Base-by-base conservation (phyloP, 2,888 invertebrate species). In the Dasypolia templi region DNA sequence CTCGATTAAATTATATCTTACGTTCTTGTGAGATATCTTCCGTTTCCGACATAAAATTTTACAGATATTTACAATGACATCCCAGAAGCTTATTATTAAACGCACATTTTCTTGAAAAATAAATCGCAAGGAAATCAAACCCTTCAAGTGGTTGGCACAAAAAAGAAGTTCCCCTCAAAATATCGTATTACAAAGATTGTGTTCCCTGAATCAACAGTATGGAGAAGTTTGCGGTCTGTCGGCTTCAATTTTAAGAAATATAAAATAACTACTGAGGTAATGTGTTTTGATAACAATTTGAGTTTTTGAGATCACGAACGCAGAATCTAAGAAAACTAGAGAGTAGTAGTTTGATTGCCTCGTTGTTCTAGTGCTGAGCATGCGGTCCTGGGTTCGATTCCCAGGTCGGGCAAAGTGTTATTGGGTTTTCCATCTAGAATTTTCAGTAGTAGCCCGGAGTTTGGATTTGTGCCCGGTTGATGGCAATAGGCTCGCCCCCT, bases 111-210 rank as follows among this genome's bases (percentile, higher is more conserved):
- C 1, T 49, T n/a, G 26, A 64, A 4, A 29, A 2, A 22, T 7
- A 55, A 56, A 87, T 72, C 56, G 62, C 65, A 63, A 65, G 55
- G 78, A 70, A 72, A 66, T 53, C 63, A 71, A 86, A 75, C 79
- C 83, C 68, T 64, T 68, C 66, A 87, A 89, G 86, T 84, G 79
- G 86, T 74, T 62, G 42, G 42, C 66, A 79, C 73, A 84, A 87
- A 86, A 86, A 87, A 61, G 19, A 87, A 82, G 69, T 81, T 81
- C 84, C 87, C 87, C 82, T 75, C 63, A 68, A 77, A 82, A 85
- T 89, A 88, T 91, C 88, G 66, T 46, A 75, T 91, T 88, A 84
- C 92, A 75, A 72, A 88, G 87, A 88, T 90, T 89, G 86, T 79
- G 77, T 91, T 90, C 79, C 86, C 61, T 75, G 84, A 86, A 84